phyloP scores from a whole-genome alignment of 2,113 vertebrate species.

The Piprites chloris region DNA sequence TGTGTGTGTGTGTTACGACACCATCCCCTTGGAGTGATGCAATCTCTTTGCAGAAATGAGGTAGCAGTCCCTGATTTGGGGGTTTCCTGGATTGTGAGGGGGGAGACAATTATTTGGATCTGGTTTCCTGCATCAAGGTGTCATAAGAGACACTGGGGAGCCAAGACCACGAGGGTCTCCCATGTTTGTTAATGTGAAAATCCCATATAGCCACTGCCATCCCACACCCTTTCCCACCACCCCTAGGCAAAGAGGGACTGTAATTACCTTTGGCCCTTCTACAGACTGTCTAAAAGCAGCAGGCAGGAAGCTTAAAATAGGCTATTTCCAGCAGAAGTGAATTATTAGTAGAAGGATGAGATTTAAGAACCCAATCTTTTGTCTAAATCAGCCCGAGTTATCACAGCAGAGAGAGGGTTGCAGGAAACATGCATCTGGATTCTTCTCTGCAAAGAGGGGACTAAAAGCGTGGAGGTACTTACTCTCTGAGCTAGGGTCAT shows the following conservation, averaged over 20 bases:
- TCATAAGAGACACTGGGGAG: background rate
- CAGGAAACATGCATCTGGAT: background rate
- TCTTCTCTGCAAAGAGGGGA: background rate
- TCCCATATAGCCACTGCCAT: background rate
- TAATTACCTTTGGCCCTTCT: background rate
- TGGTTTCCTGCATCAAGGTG: background rate
- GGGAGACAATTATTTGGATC: background rate
- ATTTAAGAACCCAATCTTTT: background rate
- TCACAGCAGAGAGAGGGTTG: background rate
- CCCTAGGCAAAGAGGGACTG: background rate
- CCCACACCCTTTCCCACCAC: background rate
- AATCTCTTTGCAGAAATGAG: background rate
- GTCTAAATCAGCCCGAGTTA: background rate
- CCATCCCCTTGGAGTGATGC: background rate
- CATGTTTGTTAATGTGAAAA: background rate
- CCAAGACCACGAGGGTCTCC: background rate
- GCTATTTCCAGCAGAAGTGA: background rate
- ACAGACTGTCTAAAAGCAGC: background rate
- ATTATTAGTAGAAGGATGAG: background rate
- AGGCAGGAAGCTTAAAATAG: background rate
- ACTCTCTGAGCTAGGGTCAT: background rate
- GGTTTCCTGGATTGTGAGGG: background rate
- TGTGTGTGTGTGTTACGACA: background rate
- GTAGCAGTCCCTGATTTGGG: background rate
- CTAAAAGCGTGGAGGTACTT: background rate